A percentile compares a stretch with the other conserved stretches of the same genome.
phyloP scores from a whole-genome alignment of 2,888 invertebrate genomes.

The Acronicta psi region DNA sequence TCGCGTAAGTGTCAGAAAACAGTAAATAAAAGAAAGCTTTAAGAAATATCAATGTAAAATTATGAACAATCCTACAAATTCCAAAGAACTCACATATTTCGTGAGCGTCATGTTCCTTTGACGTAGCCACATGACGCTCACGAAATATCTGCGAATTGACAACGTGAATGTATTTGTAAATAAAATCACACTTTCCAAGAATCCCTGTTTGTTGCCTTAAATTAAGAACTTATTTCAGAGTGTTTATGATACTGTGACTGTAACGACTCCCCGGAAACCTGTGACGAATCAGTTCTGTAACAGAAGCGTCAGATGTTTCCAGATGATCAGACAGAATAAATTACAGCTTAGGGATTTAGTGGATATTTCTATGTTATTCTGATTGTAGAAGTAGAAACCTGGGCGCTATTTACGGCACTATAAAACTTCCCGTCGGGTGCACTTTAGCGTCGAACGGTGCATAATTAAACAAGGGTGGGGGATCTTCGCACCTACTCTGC shows the following conservation, averaged over 20 bases:
- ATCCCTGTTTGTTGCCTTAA: conserved; percentile 24
- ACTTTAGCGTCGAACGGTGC: conserved; percentile 68
- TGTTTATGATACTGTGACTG: conserved; percentile 35
- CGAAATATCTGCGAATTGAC: conserved; percentile 49
- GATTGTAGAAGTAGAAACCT: conserved; percentile 46
- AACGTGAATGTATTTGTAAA: conserved; percentile 49
- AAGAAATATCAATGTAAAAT: conserved; percentile 1
- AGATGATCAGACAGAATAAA: conserved; percentile 13
- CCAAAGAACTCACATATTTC: conserved; percentile 13
- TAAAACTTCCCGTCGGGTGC: conserved; percentile 71
- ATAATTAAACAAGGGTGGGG: conserved; percentile 71
- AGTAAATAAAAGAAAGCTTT: not conserved
- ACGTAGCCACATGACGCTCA: conserved; percentile 38
- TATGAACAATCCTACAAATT: conserved; percentile 12
- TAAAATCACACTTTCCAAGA: conserved; percentile 37
- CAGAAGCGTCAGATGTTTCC: conserved; percentile 13
- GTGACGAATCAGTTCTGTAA: conserved; percentile 30
- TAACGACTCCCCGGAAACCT: conserved; percentile 24
- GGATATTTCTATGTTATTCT: conserved; percentile 45
- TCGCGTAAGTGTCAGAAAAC: not conserved
- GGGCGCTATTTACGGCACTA: conserved; percentile 55
- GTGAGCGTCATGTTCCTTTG: too few species aligned
- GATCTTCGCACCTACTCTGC: conserved; percentile 57
- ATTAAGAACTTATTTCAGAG: conserved; percentile 31
- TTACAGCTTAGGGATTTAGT: conserved; percentile 19